A percentile compares a stretch with the other conserved stretches of the same genome.
phyloP scores from a whole-genome alignment of 2,888 invertebrate genomes.

The Drosophila greeni region DNA sequence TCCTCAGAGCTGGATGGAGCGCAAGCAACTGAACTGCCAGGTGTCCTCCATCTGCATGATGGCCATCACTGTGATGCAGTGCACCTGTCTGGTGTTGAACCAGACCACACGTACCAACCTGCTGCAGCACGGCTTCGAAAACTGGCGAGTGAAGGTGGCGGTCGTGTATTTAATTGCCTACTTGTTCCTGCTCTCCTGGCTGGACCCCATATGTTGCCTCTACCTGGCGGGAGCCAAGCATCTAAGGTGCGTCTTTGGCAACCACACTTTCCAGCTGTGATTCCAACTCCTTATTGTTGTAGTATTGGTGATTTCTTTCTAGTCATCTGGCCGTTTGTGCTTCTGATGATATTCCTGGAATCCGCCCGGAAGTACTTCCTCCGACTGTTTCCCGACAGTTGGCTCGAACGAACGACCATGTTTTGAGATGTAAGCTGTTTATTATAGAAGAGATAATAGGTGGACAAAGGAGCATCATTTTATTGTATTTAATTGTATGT shows the following conservation, averaged over 20 bases:
- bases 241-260: constrained; percentile 35
- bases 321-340: constrained; percentile 28
- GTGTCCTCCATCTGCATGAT: constrained; percentile 16
- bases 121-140: constrained; percentile 50
- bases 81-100: constrained; percentile 42
- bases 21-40: constrained; percentile 34
- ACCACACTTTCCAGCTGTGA: background rate
- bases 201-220: constrained; percentile 12
- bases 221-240: background rate
- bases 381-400: constrained; percentile 38
- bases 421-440: constrained; percentile 9
- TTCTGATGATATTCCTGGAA: constrained; percentile 37
- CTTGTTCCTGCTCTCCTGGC: background rate
- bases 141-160: constrained; percentile 28
- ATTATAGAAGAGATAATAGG: background rate
- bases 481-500: too few species aligned
- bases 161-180: constrained; percentile 33
- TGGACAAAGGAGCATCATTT: background rate
- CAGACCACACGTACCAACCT: constrained; percentile 47
- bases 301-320: constrained; percentile 30
- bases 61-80: constrained; percentile 48
- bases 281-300: background rate
- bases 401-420: constrained; percentile 40
- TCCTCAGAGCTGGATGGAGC: constrained; percentile 33
- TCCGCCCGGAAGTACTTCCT: constrained; percentile 41